These are phyloP conservation scores for Stichopus chloronotus DNA, from an alignment of 35 echinoderm and acorn worm genomes.

Conservation along the genomic window DNA sequence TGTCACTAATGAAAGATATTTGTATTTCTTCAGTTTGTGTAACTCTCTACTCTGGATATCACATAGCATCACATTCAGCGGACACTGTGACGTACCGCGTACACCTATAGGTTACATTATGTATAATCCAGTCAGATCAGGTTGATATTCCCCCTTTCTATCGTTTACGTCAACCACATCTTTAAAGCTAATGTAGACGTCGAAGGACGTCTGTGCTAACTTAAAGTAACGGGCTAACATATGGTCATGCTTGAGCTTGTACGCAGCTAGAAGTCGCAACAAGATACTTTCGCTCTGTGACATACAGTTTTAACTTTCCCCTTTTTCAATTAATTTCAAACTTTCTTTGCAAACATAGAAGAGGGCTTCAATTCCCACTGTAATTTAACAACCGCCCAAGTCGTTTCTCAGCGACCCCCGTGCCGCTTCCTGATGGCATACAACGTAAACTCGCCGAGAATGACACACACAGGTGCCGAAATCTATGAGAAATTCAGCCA, in stretches of 20 bases:
- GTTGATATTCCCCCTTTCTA: no score
- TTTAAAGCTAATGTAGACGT: background rate
- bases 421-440: background rate
- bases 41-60: no score
- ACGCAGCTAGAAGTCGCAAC: slow-evolving; percentile 31
- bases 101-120: no score
- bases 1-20: no score
- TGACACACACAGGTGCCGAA: slow-evolving; percentile 38
- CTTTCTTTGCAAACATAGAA: slow-evolving; percentile 1
- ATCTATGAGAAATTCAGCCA: background rate
- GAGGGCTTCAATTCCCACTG: background rate
- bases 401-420: background rate
- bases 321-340: slow-evolving; percentile 19
- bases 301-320: slow-evolving; percentile 17
- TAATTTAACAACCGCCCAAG: slow-evolving; percentile 39
- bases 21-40: no score
- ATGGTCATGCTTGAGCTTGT: background rate
- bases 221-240: background rate
- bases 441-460: background rate
- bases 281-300: slow-evolving; percentile 5
- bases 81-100: no score
- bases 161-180: background rate
- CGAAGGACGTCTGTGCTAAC: background rate
- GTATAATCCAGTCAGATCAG: no score
- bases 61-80: no score